Conservation (phyloP, 2,113 vertebrate genomes). For the Ailurus styani region DNA sequence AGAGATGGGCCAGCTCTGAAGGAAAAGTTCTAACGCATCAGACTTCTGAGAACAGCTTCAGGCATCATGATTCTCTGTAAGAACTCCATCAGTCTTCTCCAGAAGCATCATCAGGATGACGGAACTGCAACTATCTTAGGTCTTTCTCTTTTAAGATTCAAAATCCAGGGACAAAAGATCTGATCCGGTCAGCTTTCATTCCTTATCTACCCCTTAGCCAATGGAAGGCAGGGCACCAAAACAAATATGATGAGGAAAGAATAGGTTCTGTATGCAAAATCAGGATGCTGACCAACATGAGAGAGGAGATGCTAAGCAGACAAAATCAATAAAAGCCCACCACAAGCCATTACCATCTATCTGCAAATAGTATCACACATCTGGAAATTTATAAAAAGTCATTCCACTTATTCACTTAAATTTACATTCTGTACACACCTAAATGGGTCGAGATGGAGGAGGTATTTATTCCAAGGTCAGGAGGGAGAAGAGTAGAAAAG, state of each 20-base stretch:
- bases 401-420: neutral
- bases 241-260: neutral
- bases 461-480: neutral
- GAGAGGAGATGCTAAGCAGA: neutral
- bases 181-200: neutral
- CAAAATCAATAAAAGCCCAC: neutral
- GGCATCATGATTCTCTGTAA: neutral
- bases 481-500: neutral
- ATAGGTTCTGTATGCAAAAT: neutral
- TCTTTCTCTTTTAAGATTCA: neutral
- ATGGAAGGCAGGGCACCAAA: neutral
- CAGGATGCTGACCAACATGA: neutral
- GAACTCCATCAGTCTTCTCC: neutral
- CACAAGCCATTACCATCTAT: neutral
- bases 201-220: neutral
- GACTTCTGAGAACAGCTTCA: neutral
- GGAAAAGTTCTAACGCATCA: neutral
- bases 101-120: neutral
- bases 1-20: neutral
- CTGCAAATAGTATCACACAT: neutral
- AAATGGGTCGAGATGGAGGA: neutral
- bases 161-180: neutral
- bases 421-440: neutral
- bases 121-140: neutral
- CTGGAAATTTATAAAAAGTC: conserved; percentile 17